A percentile compares a stretch with the other conserved stretches of the same genome.
Evolutionary conservation across 2,113 vertebrate genomes (phyloP).

Genomic region (Redunca redunca): DNA sequence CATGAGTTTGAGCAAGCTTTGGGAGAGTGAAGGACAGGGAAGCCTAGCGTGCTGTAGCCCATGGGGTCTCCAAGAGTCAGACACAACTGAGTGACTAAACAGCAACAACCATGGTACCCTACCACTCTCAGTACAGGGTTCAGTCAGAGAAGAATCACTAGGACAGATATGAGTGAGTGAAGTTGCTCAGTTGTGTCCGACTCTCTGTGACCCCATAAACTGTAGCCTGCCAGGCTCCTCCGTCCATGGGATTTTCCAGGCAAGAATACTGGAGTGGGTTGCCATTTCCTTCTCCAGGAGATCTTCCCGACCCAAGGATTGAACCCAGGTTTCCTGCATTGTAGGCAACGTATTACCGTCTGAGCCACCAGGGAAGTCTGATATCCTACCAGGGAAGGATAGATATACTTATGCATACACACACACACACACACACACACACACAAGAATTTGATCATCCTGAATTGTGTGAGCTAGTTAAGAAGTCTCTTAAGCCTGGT

Average conservation of each 20-base stretch:
- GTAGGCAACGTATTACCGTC: too few relatives aligned
- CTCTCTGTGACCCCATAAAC: too few relatives aligned
- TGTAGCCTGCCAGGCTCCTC: too few relatives aligned
- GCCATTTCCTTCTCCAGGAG: too few relatives aligned
- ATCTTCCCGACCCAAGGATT: too few relatives aligned
- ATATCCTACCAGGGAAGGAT: too few relatives aligned
- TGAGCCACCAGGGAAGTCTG: too few relatives aligned
- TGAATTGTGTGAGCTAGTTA: background rate
- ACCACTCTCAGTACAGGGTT: background rate
- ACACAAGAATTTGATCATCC: background rate
- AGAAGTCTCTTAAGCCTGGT: background rate
- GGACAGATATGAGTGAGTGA: too few relatives aligned
- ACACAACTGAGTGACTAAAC: background rate
- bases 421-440: background rate
- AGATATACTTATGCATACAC: background rate
- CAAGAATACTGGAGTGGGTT: too few relatives aligned
- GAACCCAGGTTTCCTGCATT: too few relatives aligned
- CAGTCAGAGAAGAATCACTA: background rate
- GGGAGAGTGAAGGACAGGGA: background rate
- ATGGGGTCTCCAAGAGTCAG: background rate
- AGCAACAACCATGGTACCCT: background rate
- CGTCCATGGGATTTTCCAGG: too few relatives aligned
- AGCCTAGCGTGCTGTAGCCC: background rate
- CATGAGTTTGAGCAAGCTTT: background rate
- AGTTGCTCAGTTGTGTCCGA: fast-evolving